Base-by-base conservation (phyloP, 2,888 invertebrate species). In the Sphaeridia pumilis region DNA sequence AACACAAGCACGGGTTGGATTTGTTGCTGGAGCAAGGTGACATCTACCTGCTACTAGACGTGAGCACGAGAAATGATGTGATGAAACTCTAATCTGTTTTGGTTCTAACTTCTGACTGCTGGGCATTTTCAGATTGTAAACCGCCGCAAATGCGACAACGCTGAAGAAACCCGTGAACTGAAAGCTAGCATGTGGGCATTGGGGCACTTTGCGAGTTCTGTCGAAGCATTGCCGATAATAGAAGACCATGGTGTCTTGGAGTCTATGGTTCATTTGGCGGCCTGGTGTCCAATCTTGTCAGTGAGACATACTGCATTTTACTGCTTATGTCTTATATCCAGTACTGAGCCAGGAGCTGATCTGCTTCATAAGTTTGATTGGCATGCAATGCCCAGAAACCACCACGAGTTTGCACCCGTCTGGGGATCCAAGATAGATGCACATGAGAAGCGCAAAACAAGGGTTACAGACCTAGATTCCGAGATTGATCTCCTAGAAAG, bases 161-260 rank as follows among this genome's bases (percentile, higher is more conserved):
- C 83, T 48, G 76, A 78, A 56, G 82, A 84, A 64, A 80, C 87
- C 49, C 71, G 84, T 42, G 81, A 84, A 58, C 70, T 92, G 38
- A 95, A 95, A 70, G 80, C 89, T 4, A 84, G 90, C 0, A 72
- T 95, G 0, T 95, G 95, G 94, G 85, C 87, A 1, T 67, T 75
- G 46, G 88, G 88, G 17, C 88, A 90, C 70, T 78, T 87, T 12
- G 86, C 83, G 2, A 82, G 83, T 0, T 84, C 87, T 5, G 72
- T 78, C 1, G 77, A 80, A 61, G 93, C 93, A 3, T 76, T 87
- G 7, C 79, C 81, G 46, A 79, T 83, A 65, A 73, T 93, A 27
- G 77, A 80, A 67, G 74, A 76, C 31, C 71, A 78, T 41, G 72
- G 72, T 46, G 68, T 78, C n/a, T 67, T 79, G 42, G 73, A 74